phyloP scores from a whole-genome alignment of 2,888 invertebrate species.

The Tinea trinotella region DNA sequence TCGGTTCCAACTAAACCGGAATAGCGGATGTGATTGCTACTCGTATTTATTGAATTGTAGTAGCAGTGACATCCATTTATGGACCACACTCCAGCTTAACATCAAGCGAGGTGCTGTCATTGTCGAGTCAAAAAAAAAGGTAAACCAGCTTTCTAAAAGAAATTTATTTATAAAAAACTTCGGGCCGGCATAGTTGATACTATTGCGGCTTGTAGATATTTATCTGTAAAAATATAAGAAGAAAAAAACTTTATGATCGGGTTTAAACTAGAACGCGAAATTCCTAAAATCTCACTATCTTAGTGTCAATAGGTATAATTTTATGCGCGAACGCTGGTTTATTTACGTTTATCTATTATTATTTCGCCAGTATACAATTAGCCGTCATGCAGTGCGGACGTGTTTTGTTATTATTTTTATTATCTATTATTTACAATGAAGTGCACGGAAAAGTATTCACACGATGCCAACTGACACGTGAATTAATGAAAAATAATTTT shows the following conservation, averaged over 20 bases:
- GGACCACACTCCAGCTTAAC: too few relatives aligned
- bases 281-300: neutral
- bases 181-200: too few relatives aligned
- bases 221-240: too few relatives aligned
- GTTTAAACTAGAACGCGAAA: neutral
- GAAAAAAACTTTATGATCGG: neutral
- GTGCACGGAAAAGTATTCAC: conserved; percentile 72
- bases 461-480: conserved; percentile 78
- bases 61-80: too few relatives aligned
- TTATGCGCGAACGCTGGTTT: neutral
- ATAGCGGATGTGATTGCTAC: too few relatives aligned
- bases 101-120: too few relatives aligned
- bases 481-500: conserved; percentile 75
- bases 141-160: too few relatives aligned
- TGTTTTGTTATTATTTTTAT: conserved; percentile 28
- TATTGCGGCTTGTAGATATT: too few relatives aligned
- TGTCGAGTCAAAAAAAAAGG: too few relatives aligned
- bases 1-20: too few relatives aligned
- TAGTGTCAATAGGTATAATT: neutral
- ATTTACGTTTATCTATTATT: neutral
- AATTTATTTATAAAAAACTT: too few relatives aligned
- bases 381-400: conserved; percentile 44
- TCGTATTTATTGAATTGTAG: too few relatives aligned
- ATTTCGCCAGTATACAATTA: conserved; percentile 35
- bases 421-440: conserved; percentile 30